These are phyloP conservation scores for Gymnopithys bicolor DNA, from an alignment of 2,797 vertebrate species.

Conservation along the genomic window DNA sequence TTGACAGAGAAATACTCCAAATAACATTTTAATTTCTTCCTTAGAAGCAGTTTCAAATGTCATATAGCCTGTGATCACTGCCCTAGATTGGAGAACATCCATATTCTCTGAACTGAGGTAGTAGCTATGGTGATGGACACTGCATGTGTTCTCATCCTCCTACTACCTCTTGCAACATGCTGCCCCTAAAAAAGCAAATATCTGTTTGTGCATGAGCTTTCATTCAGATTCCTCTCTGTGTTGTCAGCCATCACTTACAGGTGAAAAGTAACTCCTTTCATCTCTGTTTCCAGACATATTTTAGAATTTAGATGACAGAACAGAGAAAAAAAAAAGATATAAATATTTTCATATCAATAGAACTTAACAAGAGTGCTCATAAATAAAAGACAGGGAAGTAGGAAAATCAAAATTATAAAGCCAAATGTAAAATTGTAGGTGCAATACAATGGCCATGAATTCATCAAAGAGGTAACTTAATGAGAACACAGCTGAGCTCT, in stretches of 20 bases:
- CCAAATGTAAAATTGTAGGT: not conserved
- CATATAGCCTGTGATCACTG: accelerated
- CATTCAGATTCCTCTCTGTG: not conserved
- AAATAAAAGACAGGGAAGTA: not conserved
- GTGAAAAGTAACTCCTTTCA: not conserved
- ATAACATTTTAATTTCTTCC: not conserved
- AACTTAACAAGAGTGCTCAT: not conserved
- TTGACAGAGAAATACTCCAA: not conserved
- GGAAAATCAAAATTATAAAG: not conserved
- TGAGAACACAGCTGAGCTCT: not conserved
- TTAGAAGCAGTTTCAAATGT: not conserved
- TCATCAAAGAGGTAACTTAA: not conserved
- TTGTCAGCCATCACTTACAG: not conserved
- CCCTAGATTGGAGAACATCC: not conserved
- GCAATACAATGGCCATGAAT: not conserved
- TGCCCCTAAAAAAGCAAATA: not conserved
- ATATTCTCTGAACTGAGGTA: not conserved
- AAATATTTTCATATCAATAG: not conserved
- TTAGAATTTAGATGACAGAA: not conserved
- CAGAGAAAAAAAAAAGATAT: not conserved
- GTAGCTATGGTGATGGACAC: not conserved
- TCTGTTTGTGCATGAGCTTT: not conserved
- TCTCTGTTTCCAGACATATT: not conserved
- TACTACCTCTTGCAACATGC: not conserved
- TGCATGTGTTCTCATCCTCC: not conserved